Evolutionary conservation across 2,888 invertebrate species (phyloP).

Genomic region (Camptogramma bilineatum): DNA sequence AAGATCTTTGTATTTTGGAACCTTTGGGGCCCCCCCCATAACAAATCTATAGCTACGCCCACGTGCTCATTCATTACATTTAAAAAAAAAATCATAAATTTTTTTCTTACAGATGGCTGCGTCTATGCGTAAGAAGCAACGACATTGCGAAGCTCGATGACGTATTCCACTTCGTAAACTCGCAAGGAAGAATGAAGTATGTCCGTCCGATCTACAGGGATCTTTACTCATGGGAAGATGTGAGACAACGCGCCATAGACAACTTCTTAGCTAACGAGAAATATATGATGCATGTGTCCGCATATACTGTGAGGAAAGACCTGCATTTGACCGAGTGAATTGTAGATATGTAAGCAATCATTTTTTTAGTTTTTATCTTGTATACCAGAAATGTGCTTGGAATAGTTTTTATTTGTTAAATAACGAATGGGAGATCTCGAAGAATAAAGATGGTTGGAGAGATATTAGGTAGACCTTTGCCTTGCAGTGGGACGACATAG

Average conservation of each 20-base stretch:
- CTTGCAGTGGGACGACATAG: too few relatives aligned
- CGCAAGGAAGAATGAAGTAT: constrained; percentile 96
- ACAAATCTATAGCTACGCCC: too few relatives aligned
- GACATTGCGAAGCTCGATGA: constrained; percentile 88
- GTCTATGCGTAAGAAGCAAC: constrained; percentile 90
- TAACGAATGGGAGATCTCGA: too few relatives aligned
- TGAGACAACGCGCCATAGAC: constrained; percentile 88
- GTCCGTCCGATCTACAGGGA: constrained; percentile 95
- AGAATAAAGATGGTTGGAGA: too few relatives aligned
- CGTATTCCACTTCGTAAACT: constrained; percentile 91
- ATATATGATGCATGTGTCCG: constrained; percentile 94
- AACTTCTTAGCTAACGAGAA: constrained; percentile 89
- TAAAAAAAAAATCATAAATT: not conserved
- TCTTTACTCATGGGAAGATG: constrained; percentile 91
- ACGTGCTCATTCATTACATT: too few relatives aligned
- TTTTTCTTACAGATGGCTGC: constrained; percentile 86
- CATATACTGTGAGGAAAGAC: constrained; percentile 90
- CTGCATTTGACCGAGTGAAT: constrained; percentile 81
- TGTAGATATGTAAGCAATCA: constrained; percentile 18
- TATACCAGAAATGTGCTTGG: constrained; percentile 1
- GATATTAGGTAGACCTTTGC: too few relatives aligned
- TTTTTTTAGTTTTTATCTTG: constrained; percentile 13
- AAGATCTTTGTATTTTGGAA: too few relatives aligned
- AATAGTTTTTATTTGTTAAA: not conserved
- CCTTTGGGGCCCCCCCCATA: too few relatives aligned